Percentiles rank a stretch among this genome's conserved stretches.
These are phyloP conservation scores for Phyllotis vaccarum DNA, from an alignment of 2,797 vertebrate genomes.

Conservation along the genomic window DNA sequence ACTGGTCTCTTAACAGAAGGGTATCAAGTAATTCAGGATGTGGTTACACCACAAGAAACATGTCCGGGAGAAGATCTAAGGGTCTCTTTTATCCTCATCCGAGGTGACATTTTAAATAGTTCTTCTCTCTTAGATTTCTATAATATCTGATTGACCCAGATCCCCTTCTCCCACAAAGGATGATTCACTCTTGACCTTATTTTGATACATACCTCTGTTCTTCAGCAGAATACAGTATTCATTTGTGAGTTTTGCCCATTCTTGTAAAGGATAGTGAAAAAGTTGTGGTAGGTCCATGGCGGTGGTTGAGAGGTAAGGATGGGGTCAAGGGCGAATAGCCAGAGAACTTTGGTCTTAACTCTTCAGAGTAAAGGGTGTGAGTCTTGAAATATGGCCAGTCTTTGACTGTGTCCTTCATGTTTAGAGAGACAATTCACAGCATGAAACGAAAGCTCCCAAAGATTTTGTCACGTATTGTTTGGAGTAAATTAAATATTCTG, in stretches of 20 bases:
- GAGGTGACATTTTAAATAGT: neutral
- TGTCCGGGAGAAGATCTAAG: neutral
- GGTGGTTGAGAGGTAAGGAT: neutral
- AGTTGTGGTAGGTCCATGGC: neutral
- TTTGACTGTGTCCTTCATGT: neutral
- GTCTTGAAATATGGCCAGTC: neutral
- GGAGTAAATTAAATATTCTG: neutral
- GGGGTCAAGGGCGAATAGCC: neutral
- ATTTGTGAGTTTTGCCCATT: neutral
- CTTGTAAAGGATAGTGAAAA: neutral
- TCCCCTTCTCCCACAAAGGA: neutral
- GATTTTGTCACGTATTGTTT: slow-evolving; percentile 26
- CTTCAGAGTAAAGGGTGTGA: neutral
- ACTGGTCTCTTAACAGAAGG: neutral
- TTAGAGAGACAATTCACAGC: neutral
- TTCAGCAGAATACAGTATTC: neutral
- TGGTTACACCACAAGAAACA: neutral
- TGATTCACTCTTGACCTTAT: neutral
- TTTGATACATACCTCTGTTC: neutral
- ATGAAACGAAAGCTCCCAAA: neutral
- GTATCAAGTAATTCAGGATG: neutral
- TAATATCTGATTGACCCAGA: slow-evolving; percentile 16
- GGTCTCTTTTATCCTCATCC: neutral
- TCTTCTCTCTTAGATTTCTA: neutral
- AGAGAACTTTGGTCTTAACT: neutral